A percentile compares a stretch with the other conserved stretches of the same genome.
phyloP scores from a whole-genome alignment of 2,113 vertebrate species.

The Erinaceus europaeus region DNA sequence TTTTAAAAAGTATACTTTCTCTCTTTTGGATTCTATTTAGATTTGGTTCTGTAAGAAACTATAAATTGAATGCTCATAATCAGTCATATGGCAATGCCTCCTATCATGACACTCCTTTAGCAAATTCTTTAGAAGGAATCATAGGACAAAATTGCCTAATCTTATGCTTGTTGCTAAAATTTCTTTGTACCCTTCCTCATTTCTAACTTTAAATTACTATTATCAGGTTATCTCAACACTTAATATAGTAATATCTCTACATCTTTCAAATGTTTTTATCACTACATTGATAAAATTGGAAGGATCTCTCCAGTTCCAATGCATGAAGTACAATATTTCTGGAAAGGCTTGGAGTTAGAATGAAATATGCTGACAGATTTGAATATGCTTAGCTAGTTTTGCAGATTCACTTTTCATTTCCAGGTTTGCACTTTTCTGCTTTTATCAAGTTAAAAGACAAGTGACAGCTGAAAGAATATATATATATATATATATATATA shows the following conservation, averaged over 20 bases:
- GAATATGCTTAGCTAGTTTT: not conserved
- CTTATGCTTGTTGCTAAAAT: not conserved
- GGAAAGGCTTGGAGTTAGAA: not conserved
- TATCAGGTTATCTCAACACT: not conserved
- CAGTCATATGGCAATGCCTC: not conserved
- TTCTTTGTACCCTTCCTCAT: not conserved
- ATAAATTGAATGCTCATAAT: not conserved
- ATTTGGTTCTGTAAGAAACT: not conserved
- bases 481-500: no score
- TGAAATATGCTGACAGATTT: not conserved
- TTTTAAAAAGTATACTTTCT: not conserved
- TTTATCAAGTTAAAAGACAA: not conserved
- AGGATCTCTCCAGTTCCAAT: not conserved
- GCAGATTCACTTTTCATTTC: not conserved
- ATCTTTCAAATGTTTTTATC: conserved; percentile 16
- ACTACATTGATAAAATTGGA: not conserved
- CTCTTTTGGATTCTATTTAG: not conserved
- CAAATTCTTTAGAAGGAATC: not conserved
- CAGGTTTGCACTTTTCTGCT: not conserved
- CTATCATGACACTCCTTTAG: not conserved
- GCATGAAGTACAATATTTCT: not conserved
- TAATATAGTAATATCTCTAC: not conserved
- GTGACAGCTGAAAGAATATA: not conserved
- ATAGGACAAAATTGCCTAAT: not conserved
- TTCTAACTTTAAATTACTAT: no score